Percentiles rank a stretch among this genome's conserved stretches.
Evolutionary conservation across 2,888 invertebrate genomes (phyloP).

Genomic region (Harpalus rubripes): DNA sequence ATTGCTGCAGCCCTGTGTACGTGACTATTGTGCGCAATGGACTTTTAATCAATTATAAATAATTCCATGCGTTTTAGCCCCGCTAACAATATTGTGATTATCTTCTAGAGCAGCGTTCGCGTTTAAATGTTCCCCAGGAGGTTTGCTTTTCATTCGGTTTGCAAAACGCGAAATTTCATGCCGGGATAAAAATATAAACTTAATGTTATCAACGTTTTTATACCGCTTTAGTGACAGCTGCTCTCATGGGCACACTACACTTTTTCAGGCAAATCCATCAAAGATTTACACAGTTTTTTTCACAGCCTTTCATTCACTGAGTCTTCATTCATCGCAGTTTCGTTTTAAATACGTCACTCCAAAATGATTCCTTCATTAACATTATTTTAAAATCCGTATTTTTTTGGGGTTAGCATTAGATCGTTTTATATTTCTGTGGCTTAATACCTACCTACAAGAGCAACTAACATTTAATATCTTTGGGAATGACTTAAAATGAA

Average conservation of each 20-base stretch:
- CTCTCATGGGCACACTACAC: slow-evolving; percentile 4
- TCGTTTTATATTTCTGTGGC: too few species aligned
- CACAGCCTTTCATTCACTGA: not conserved
- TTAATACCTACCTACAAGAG: too few species aligned
- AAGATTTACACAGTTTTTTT: not conserved
- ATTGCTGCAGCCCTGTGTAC: slow-evolving; percentile 45
- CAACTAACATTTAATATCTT: too few species aligned
- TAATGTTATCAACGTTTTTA: slow-evolving; percentile 7
- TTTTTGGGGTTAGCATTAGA: too few species aligned
- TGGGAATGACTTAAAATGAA: too few species aligned
- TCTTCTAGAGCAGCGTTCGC: slow-evolving; percentile 48
- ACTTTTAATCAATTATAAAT: slow-evolving; percentile 66
- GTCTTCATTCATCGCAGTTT: not conserved
- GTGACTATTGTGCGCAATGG: slow-evolving; percentile 64
- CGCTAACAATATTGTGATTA: slow-evolving; percentile 64
- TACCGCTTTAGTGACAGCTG: slow-evolving; percentile 1
- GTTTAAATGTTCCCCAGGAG: slow-evolving; percentile 26
- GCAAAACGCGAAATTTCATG: slow-evolving; percentile 6
- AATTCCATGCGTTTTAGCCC: slow-evolving; percentile 57
- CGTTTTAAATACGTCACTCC: not conserved
- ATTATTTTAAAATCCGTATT: not conserved
- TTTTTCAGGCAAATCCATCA: not conserved
- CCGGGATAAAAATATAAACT: not conserved
- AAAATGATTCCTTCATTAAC: not conserved
- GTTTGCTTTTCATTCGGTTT: slow-evolving; percentile 23